phyloP scores from a whole-genome alignment of 2,888 invertebrate species.

The Sepiola atlantica region DNA sequence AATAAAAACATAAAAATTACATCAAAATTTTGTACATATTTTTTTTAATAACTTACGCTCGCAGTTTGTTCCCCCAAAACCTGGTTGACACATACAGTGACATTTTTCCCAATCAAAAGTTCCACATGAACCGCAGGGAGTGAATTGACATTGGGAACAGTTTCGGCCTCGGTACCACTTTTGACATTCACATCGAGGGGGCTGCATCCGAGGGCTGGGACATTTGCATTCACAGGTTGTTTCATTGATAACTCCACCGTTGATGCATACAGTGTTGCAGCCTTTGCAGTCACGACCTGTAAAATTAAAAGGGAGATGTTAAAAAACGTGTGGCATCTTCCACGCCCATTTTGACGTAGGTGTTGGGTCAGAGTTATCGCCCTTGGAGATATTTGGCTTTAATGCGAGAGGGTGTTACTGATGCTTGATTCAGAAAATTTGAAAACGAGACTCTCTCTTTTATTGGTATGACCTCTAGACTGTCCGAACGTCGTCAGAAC shows the following conservation, averaged over 20 bases:
- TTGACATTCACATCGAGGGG: not conserved
- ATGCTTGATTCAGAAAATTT: too few relatives aligned
- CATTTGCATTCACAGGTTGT: conserved; percentile 5
- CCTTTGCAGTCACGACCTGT: not conserved
- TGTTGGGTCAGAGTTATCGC: too few relatives aligned
- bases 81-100: not conserved
- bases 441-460: too few relatives aligned
- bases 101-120: conserved; percentile 33
- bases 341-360: too few relatives aligned
- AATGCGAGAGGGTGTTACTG: too few relatives aligned
- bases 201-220: not conserved
- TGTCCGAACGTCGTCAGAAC: too few relatives aligned
- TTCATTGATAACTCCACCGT: not conserved
- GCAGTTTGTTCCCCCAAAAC: not conserved
- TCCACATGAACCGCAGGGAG: not conserved
- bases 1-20: too few relatives aligned
- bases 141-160: not conserved
- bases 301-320: too few relatives aligned
- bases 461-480: too few relatives aligned
- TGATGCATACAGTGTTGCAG: not conserved
- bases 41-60: not conserved
- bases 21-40: too few relatives aligned
- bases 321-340: too few relatives aligned
- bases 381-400: too few relatives aligned
- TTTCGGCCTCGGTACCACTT: not conserved